Base-by-base conservation (phyloP, 2,888 invertebrate species). In the Tupiocoris notatus region DNA sequence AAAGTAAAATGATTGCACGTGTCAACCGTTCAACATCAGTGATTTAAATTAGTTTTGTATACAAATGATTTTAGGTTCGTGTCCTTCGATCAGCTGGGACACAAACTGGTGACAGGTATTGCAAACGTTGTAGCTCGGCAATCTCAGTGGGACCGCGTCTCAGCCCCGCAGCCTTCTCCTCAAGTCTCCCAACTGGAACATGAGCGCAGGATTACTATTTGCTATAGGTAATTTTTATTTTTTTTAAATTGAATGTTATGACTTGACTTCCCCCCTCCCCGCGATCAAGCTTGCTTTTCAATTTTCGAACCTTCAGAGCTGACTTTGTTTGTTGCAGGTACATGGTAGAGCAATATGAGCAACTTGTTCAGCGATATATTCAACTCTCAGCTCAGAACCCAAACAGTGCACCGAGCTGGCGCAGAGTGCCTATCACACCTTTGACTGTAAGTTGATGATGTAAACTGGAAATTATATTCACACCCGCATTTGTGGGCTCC, bases 101-200 rank as follows among this genome's bases (percentile, higher is more conserved):
- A 90, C 81, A 91, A 91, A 84, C 84, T 95, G 59, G 93, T 93
- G 82, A 94, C 95, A 0, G 95, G 93, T 16, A 93, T 95, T 82
- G 90, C 92, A 1, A 91, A 90, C 82, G 85, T 85, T 68, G 86
- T 86, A 2, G 79, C 79, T 66, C 79, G 82, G 58, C 83, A 82
- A 66, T 86, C 86, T 7, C 84, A 87, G 80, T 87, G 87, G 87
- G 87, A 88, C 80, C 82, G 86, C n/a, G 58, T 83, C 81, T 76
- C 79, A 57, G 79, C 80, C 18, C 80, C 80, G 6, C 79, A 77
- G 57, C 81, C 59, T 81, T 81, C 78, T 81, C 84, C 70, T 18
- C 79, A 77, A 83, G 23, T 81, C 84, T 0, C 83, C 85, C 12
- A 85, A 85, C 79, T 86, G 12, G 85, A 85, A 78, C 82, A 85